Evolutionary conservation across 2,113 vertebrate species (phyloP), one percentile per base, ranked within the genome.

Genomic region (Agapornis roseicollis): DNA sequence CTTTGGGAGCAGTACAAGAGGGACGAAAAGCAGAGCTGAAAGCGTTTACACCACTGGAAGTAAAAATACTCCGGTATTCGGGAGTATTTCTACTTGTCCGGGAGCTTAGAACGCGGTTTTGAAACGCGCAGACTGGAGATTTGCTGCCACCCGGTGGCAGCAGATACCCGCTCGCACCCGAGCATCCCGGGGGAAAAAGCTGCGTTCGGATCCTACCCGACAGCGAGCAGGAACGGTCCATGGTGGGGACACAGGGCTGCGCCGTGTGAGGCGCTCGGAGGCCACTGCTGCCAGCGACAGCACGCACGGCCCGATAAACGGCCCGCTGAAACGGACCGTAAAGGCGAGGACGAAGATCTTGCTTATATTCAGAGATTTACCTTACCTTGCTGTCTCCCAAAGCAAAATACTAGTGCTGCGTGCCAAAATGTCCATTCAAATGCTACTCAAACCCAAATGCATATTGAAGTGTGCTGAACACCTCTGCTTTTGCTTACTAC

Each of bases 281-380:
- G 4, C 1, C 22, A 5, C 13, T 16, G 16, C 35, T 28, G 25
- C 18, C 13, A 1, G 22, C 20, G 7, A 3, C 29, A 58, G 28
- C 37, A 28, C 0, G 0, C 44, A 41, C 2, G 8, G 52, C 14
- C 28, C 11, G 42, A 35, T 16, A 49, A 12, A 64, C 0, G 7
- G 46, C 35, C 14, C 17, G 5, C 9, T 18, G 44, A 80, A 12
- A 58, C 18, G 16, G 14, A 20, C 11, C 4, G 3, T 2, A 24
- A 41, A 5, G 13, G 4, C 8, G 24, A 39, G 6, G 28, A 15
- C 6, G 3, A 44, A 76, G 37, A 53, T 28, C 31, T 41, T 42
- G 18, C 29, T 41, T 25, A 37, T 68, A 46, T 1, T 19, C 47
- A 37, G 19, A 1, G 1, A 25, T 23, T 42, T 9, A 50, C 28